Evolutionary conservation across 2,113 vertebrate genomes (phyloP).

Genomic region (Sinocyclocheilus grahami): DNA sequence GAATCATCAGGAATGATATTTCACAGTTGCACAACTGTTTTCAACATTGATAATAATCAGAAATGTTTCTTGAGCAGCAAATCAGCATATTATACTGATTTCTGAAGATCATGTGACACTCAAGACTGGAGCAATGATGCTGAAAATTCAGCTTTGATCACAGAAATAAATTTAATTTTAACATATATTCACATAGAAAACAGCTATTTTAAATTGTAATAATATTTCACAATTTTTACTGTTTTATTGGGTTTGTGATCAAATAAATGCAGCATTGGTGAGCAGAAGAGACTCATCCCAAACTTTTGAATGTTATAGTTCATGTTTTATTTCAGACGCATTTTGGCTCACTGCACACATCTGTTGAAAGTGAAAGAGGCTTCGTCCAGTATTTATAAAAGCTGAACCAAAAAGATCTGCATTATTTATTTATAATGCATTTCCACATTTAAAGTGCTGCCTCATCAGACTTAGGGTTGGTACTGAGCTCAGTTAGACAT

Average conservation of each 20-base stretch:
- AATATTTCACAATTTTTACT: background rate
- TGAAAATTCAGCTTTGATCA: background rate
- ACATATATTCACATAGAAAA: background rate
- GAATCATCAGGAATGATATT: background rate
- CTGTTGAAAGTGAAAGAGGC: background rate
- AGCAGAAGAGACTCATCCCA: background rate
- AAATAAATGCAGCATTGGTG: no score
- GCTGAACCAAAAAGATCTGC: background rate
- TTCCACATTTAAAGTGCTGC: no score
- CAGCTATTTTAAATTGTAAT: background rate
- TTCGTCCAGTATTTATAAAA: constrained; percentile 17
- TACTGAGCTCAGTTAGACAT: background rate
- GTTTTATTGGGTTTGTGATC: no score
- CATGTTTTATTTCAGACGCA: background rate
- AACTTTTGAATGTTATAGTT: background rate
- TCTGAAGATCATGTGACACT: background rate
- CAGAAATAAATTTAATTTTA: background rate
- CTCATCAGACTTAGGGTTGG: background rate
- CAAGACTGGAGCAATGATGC: background rate
- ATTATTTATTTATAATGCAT: constrained; percentile 3
- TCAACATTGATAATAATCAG: background rate
- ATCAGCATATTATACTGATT: background rate
- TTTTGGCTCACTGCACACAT: background rate
- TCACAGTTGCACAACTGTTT: background rate
- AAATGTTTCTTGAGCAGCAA: no score